Conservation (phyloP, 2,113 vertebrate species). For the Argyrosomus japonicus region DNA sequence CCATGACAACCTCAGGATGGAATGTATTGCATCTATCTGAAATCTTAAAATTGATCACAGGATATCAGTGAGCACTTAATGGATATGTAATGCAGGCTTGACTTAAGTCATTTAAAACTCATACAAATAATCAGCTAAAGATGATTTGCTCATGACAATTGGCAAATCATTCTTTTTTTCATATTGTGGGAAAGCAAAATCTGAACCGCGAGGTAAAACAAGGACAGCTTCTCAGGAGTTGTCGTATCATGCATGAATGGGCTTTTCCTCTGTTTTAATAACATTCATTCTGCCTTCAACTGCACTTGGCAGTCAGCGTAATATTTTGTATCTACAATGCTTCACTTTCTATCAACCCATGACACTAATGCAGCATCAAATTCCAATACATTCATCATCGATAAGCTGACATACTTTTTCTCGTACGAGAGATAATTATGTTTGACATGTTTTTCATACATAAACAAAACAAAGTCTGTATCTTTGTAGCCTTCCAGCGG, state of each 20-base stretch:
- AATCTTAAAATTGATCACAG: conserved; percentile 31
- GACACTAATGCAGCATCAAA: conserved; percentile 20
- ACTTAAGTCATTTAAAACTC: conserved; percentile 26
- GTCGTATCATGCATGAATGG: conserved; percentile 29
- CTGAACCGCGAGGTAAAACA: conserved; percentile 28
- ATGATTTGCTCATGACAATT: conserved; percentile 16
- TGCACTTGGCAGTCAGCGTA: conserved; percentile 33
- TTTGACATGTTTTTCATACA: conserved; percentile 64
- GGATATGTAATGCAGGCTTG: conserved; percentile 24
- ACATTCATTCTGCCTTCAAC: conserved; percentile 34
- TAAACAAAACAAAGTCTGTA: conserved; percentile 44
- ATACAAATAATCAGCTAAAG: conserved; percentile 17
- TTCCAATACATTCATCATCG: conserved; percentile 34
- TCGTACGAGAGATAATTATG: conserved; percentile 37
- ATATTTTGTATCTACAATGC: conserved; percentile 9
- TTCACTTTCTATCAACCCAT: conserved; percentile 18
- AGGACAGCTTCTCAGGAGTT: conserved; percentile 38
- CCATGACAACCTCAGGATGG: conserved; percentile 43
- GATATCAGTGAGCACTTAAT: conserved; percentile 35
- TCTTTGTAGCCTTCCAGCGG: conserved; percentile 30
- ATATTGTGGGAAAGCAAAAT: conserved; percentile 15
- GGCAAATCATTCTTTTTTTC: neutral
- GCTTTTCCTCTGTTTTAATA: conserved; percentile 37
- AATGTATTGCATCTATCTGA: conserved; percentile 46
- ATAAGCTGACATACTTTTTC: conserved; percentile 24